Conservation (phyloP, 2,888 invertebrate species). For the Anarsia innoxiella region DNA sequence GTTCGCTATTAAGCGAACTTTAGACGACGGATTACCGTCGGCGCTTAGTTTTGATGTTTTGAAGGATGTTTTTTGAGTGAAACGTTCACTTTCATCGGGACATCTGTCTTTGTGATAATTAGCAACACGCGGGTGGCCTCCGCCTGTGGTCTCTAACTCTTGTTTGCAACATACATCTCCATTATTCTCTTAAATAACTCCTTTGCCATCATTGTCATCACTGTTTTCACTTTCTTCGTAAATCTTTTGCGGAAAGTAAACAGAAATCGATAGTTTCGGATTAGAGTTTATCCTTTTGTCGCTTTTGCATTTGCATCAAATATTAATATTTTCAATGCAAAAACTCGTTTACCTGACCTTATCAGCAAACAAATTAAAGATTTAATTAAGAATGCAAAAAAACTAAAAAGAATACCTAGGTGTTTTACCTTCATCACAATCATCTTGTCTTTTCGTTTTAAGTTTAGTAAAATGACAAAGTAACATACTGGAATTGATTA, state of each 20-base stretch:
- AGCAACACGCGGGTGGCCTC: constrained; percentile 55
- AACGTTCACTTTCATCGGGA: constrained; percentile 53
- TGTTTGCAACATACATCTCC: constrained; percentile 29
- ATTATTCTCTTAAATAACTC: constrained; percentile 35
- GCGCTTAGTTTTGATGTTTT: constrained; percentile 68
- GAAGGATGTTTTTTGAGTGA: constrained; percentile 43
- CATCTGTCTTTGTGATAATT: constrained; percentile 65
- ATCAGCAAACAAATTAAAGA: constrained; percentile 7
- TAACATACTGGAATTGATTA: too few relatives aligned
- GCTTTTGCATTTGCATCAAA: constrained; percentile 3
- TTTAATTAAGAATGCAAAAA: constrained; percentile 1
- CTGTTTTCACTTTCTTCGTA: constrained; percentile 65
- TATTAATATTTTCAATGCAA: background rate
- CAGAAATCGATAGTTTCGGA: constrained; percentile 58
- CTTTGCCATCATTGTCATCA: constrained; percentile 51
- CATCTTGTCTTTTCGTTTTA: too few relatives aligned
- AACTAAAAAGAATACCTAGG: too few relatives aligned
- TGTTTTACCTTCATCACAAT: too few relatives aligned
- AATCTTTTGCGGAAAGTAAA: constrained; percentile 56
- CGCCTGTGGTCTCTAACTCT: constrained; percentile 32
- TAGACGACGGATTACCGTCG: too few relatives aligned
- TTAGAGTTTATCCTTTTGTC: constrained; percentile 3
- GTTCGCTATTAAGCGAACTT: constrained; percentile 54
- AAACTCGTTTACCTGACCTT: constrained; percentile 1
- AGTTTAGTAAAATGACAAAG: too few relatives aligned